Conservation (phyloP, 2,797 vertebrate genomes). For the Tokudaia tokunoshimensis region DNA sequence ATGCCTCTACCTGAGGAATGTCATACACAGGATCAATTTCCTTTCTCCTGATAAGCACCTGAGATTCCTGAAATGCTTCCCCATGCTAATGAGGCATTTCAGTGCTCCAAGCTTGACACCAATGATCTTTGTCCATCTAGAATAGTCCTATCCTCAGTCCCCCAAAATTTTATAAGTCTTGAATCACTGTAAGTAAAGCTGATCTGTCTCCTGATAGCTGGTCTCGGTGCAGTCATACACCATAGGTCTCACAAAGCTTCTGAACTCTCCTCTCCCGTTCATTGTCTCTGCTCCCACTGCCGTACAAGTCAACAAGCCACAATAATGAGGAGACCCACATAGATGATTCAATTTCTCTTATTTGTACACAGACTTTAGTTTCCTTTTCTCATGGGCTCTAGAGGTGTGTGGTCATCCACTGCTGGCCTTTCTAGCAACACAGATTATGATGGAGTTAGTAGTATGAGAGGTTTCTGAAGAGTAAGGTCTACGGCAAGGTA, state of each 20-base stretch:
- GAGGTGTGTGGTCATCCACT: not conserved
- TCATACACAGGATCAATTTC: not conserved
- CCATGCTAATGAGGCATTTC: not conserved
- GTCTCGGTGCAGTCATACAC: not conserved
- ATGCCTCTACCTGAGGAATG: not conserved
- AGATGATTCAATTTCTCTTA: not conserved
- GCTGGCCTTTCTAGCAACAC: constrained; percentile 12
- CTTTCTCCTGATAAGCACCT: not conserved
- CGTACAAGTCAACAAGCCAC: not conserved
- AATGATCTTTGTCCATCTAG: not conserved
- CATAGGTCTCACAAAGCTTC: not conserved
- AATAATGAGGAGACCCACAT: not conserved
- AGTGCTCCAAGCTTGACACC: not conserved
- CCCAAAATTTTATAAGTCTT: not conserved
- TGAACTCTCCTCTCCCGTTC: not conserved
- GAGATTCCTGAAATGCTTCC: not conserved
- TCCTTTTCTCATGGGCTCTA: not conserved
- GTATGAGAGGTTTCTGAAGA: not conserved
- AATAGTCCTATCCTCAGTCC: not conserved
- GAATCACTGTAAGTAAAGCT: not conserved
- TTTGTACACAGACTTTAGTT: not conserved
- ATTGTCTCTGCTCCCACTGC: not conserved
- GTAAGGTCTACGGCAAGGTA: not conserved
- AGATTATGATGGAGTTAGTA: not conserved
- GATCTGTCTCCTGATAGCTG: not conserved